Evolutionary conservation across 2,888 invertebrate species (phyloP).

Genomic region (Nephrotoma flavescens): DNA sequence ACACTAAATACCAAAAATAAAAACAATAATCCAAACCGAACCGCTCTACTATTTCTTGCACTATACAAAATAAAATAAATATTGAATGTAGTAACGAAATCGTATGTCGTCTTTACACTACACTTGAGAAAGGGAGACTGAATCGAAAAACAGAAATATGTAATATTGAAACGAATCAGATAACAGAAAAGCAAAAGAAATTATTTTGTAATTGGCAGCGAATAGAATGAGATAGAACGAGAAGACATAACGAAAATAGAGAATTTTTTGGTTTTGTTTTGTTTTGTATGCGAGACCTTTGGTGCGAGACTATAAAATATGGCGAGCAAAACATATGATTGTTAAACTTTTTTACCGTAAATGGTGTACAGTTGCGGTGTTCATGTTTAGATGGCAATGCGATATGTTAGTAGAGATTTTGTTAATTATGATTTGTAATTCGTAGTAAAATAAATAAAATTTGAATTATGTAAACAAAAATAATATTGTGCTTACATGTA

Average conservation of each 20-base stretch:
- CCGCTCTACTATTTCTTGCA: neutral
- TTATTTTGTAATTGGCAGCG: neutral
- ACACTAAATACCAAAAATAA: neutral
- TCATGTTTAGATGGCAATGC: neutral
- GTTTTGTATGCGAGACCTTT: neutral
- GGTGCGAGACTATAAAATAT: neutral
- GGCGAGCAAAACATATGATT: neutral
- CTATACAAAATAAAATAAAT: neutral
- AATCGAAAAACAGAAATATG: neutral
- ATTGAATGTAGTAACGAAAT: neutral
- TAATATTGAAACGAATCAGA: neutral
- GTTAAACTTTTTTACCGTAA: neutral
- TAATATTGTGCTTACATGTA: too few species aligned
- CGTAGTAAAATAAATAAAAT: too few species aligned
- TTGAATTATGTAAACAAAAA: too few species aligned
- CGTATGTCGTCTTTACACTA: neutral
- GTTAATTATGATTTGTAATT: neutral
- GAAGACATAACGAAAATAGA: neutral
- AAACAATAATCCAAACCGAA: neutral
- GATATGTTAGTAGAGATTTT: neutral
- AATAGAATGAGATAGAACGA: neutral
- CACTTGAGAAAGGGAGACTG: constrained; percentile 3
- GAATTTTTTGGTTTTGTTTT: neutral
- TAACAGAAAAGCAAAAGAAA: neutral
- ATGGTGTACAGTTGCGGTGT: neutral